Base-by-base conservation (phyloP, 2,888 invertebrate genomes). In the Lepetodrilus schrolli region DNA sequence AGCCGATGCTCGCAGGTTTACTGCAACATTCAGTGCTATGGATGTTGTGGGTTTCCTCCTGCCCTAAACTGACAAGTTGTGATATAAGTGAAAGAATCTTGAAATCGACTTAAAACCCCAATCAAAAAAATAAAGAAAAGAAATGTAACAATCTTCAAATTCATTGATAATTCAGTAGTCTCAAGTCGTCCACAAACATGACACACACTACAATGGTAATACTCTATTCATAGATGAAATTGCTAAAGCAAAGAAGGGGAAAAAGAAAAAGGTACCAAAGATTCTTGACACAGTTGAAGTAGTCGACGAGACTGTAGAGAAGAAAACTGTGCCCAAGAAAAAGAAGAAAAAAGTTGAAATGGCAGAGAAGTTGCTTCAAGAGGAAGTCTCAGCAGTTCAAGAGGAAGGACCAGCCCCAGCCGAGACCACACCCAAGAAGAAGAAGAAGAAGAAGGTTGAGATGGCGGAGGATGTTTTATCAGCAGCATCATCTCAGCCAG, bases 271-370 rank as follows among this genome's bases (percentile, higher is more conserved):
- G 21, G 50, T 49, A 47, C 77, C 78, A 66, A 80, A 80, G 71
- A 75, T 78, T 37, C 50, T 68, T 34, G 72, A 72, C 21, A 74
- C 66, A n/a, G 23, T 78, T n/a, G 81, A 84, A 51, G 76, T 80
- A 20, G 72, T 78, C 23, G 78, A 80, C 72, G 80, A 81, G 72
- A 80, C 81, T 37, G 76, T 80, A 49, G 75, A 73, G 50, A 81
- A 78, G 49, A 73, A 74, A 30, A 73, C 75, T 51, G 80, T 78
- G 50, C 82, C 74, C 72, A 84, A 82, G 72, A 82, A 81, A 76
- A 80, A 81, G 51, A 80, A 81, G 65, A 48, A 36, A 37, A 50
- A 50, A 50, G 50, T 23, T 13, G 66, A 83, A 76, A 70, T 82
- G 81, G 70, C 81, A 80, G 77, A 79, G 50, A 79, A 81, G 51